Percentiles rank a stretch among this genome's conserved stretches.
phyloP scores from a whole-genome alignment of 64 coral and sea anemone species.

The Stichodactyla helianthus region DNA sequence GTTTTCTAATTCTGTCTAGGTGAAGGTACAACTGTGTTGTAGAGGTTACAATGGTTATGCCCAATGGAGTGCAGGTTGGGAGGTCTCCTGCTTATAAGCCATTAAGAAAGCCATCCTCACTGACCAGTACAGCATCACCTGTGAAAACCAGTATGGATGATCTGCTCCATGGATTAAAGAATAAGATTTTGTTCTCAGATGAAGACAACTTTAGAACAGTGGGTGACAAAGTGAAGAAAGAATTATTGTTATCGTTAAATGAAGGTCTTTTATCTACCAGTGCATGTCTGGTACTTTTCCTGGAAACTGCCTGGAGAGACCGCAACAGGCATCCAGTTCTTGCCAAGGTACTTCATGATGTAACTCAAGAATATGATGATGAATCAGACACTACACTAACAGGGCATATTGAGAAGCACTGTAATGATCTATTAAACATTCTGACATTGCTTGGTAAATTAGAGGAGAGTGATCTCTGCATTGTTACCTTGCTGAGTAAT shows the following conservation, averaged over 20 bases:
- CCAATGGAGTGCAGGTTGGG: background rate
- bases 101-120: background rate
- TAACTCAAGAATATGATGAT: slow-evolving; percentile 9
- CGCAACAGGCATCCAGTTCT: background rate
- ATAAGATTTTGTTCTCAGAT: background rate
- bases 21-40: background rate
- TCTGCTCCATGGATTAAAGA: background rate
- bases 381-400: background rate
- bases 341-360: background rate
- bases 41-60: background rate
- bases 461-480: background rate
- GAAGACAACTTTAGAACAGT: background rate
- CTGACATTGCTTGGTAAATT: background rate
- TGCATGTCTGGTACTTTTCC: background rate
- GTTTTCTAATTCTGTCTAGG: background rate
- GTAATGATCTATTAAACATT: slow-evolving; percentile 6
- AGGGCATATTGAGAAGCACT: background rate
- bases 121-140: too few species aligned
- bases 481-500: background rate
- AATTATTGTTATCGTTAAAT: background rate
- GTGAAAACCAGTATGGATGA: background rate
- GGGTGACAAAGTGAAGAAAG: background rate
- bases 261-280: background rate
- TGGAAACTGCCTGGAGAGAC: slow-evolving; percentile 20
- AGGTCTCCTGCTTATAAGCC: background rate